These are phyloP conservation scores for Osmerus mordax DNA, from an alignment of 2,113 vertebrate species.

Conservation along the genomic window DNA sequence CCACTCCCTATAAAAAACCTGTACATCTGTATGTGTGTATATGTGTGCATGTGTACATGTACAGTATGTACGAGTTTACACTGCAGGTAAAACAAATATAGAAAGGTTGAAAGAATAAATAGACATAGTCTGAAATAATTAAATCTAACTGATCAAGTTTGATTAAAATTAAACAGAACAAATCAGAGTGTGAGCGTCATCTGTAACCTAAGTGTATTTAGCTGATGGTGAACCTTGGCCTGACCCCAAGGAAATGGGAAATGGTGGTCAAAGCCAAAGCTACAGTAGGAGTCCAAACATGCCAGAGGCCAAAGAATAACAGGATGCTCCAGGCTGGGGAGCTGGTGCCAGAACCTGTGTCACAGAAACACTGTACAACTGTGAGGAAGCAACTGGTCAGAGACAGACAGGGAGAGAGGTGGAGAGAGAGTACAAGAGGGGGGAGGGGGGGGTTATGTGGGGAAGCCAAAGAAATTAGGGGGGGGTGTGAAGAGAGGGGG, in stretches of 20 bases:
- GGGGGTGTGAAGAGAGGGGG: not conserved
- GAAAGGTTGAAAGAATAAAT: too few species aligned
- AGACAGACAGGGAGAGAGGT: not conserved
- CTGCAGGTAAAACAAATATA: not conserved
- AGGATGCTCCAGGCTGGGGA: conserved; percentile 69
- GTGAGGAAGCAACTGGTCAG: conserved; percentile 31
- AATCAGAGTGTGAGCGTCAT: too few species aligned
- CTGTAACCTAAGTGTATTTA: too few species aligned
- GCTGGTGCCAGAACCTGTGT: conserved; percentile 34
- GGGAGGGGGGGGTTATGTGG: too few species aligned
- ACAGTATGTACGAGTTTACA: too few species aligned
- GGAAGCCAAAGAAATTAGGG: conserved; percentile 1
- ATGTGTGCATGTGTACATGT: not conserved
- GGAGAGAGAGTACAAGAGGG: not conserved
- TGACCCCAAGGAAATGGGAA: too few species aligned
- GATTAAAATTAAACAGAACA: too few species aligned
- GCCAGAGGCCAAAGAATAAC: conserved; percentile 56
- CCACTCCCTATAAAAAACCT: not conserved
- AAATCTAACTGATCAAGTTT: too few species aligned
- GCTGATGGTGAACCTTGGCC: too few species aligned
- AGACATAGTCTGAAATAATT: too few species aligned
- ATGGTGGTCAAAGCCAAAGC: not conserved
- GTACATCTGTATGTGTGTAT: conserved; percentile 39
- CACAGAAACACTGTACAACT: conserved; percentile 31
- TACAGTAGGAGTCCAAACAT: conserved; percentile 42